Base-by-base conservation (phyloP, 2,888 invertebrate genomes). In the Epicampocera succincta region DNA sequence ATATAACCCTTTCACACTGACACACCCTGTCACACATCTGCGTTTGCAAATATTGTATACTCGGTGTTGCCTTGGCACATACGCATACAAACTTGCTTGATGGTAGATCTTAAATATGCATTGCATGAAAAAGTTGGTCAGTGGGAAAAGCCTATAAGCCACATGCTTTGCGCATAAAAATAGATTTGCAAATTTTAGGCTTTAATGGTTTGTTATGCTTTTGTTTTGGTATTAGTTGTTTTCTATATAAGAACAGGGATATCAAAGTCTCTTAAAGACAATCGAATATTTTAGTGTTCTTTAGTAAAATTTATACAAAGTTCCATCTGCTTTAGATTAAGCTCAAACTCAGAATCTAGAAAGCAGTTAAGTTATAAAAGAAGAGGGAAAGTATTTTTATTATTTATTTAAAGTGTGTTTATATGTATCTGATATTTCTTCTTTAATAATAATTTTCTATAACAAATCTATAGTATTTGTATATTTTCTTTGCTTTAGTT, bases 391-490 rank as follows among this genome's bases (percentile, higher is more conserved):
- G 33, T 9, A 33, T 33, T 33, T 33, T 9, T 33, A 9, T 25
- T 12, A 40, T 42, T 13, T 3, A 54, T 13, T 33, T 54, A 44
- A 17, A 29, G 21, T 54, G 17, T 66, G 21, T 50, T 56, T 66
- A 38, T 13, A 50, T 42, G 29, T 33, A 63, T 33, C 42, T 66
- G 19, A 58, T 58, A 44, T 48, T 46, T 21, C 17, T 69, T 33
- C 38, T 48, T 33, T 46, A n/a, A 15, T 60, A 44, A 19, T 68
- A 68, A 33, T 68, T 68, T 68, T 33, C 60, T 76, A 76, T 76
- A 61, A 76, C 52, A 68, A 61, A 68, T 68, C 68, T 75, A 42
- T n/a, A n/a, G n/a, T n/a, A n/a, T 21, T 68, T 33, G 54, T 11
- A 17, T 44, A n/a, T 17, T 56, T 60, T 54, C 38, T 56, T 17